Percentiles rank a stretch among this genome's conserved stretches.
These are phyloP conservation scores for Catocala fraxini DNA, from an alignment of 2,888 invertebrate species.

Conservation along the genomic window DNA sequence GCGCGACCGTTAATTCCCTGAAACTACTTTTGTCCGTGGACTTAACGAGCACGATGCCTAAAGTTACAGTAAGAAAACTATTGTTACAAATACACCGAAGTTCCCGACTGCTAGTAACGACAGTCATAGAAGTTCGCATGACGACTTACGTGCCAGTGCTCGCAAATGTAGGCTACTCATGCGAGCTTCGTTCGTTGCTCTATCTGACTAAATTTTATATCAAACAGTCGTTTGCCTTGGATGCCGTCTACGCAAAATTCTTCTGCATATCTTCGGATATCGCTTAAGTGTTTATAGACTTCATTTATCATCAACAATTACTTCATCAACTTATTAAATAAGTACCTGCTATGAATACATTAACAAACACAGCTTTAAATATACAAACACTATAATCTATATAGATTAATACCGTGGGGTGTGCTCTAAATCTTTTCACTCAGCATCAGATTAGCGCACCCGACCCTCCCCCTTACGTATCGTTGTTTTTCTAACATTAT, in stretches of 20 bases:
- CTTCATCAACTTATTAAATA: no score
- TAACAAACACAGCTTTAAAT: slow-evolving; percentile 4
- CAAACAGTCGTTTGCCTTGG: background rate
- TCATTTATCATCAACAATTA: no score
- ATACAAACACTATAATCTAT: slow-evolving; percentile 43
- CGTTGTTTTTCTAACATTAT: slow-evolving; percentile 81
- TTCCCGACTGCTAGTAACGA: slow-evolving; percentile 11
- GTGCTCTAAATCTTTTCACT: slow-evolving; percentile 81
- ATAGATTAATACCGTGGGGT: slow-evolving; percentile 73
- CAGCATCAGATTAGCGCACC: slow-evolving; percentile 78
- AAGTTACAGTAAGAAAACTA: slow-evolving; percentile 16
- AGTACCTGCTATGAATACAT: background rate
- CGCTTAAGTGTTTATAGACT: no score
- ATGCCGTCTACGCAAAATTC: no score
- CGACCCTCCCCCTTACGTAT: slow-evolving; percentile 69
- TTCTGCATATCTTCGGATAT: background rate
- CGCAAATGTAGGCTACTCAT: slow-evolving; percentile 7
- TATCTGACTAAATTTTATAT: slow-evolving; percentile 3
- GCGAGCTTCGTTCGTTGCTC: slow-evolving; percentile 5
- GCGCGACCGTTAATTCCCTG: background rate
- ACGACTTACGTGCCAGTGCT: slow-evolving; percentile 9
- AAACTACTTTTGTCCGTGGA: slow-evolving; percentile 8
- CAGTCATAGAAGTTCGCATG: slow-evolving; percentile 1
- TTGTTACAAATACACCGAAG: slow-evolving; percentile 27
- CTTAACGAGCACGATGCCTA: slow-evolving; percentile 5